A percentile compares a stretch with the other conserved stretches of the same genome.
Conservation (phyloP, 2,113 vertebrate genomes). For the Lagopus muta region DNA sequence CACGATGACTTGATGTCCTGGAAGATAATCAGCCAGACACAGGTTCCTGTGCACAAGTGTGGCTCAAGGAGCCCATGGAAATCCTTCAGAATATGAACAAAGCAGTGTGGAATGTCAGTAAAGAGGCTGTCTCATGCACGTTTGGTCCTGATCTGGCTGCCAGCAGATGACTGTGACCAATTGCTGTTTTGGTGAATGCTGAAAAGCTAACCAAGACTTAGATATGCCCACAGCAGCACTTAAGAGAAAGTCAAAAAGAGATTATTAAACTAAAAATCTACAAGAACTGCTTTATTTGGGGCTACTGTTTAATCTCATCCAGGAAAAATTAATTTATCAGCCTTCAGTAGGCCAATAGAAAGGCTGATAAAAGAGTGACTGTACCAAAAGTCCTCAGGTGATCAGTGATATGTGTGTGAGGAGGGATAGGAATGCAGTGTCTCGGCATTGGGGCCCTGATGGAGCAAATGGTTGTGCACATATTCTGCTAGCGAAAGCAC, state of each 20-base stretch:
- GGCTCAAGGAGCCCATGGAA: neutral
- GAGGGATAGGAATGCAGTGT: neutral
- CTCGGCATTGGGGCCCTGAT: neutral
- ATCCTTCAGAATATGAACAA: slow-evolving; percentile 1
- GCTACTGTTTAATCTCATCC: neutral
- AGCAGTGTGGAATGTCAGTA: neutral
- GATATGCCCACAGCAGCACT: neutral
- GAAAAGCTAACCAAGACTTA: slow-evolving; percentile 23
- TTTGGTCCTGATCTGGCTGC: neutral
- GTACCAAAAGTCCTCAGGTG: neutral
- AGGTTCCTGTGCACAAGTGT: neutral
- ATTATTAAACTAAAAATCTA: neutral
- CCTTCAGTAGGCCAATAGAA: neutral
- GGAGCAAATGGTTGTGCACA: neutral
- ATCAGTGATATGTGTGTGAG: neutral
- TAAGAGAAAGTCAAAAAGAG: neutral
- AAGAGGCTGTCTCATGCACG: neutral
- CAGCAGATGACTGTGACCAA: neutral
- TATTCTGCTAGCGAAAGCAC: neutral
- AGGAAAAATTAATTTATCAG: neutral
- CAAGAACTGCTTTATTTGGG: neutral
- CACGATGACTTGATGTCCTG: neutral
- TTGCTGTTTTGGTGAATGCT: neutral
- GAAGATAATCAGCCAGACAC: neutral
- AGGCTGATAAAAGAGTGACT: neutral